These are phyloP conservation scores for Cyclina sinensis DNA, from an alignment of 1,140 invertebrate species.

Conservation along the genomic window DNA sequence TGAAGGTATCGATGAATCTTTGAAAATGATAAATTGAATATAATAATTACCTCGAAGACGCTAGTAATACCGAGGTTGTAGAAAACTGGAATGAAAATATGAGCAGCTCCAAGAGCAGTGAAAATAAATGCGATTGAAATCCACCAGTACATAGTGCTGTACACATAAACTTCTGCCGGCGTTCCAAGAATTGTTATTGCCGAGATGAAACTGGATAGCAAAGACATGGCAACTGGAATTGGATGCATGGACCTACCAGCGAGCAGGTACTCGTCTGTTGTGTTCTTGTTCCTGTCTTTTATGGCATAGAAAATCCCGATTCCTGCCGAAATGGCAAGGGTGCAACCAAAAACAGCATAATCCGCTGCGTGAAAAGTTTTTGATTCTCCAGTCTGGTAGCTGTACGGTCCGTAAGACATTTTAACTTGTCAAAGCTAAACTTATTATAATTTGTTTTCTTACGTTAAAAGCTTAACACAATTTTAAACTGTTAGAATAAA, in stretches of 20 bases:
- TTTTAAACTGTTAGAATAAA: no score
- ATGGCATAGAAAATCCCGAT: constrained; percentile 94
- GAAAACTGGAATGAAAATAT: constrained; percentile 95
- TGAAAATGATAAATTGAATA: neutral
- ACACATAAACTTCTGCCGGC: constrained; percentile 83
- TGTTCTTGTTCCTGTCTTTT: constrained; percentile 94
- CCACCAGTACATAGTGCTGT: constrained; percentile 79
- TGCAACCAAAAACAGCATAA: constrained; percentile 74
- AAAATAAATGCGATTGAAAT: constrained; percentile 87
- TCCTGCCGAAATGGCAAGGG: constrained; percentile 84
- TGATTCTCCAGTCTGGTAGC: constrained; percentile 70
- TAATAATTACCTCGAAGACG: constrained; percentile 91
- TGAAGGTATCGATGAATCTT: neutral
- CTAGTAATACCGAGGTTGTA: constrained; percentile 94
- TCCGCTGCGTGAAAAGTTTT: constrained; percentile 65
- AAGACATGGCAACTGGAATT: constrained; percentile 80
- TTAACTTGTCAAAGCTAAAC: no score
- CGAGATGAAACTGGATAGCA: constrained; percentile 94
- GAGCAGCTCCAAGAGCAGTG: constrained; percentile 93
- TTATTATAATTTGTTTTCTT: no score
- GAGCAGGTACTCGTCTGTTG: constrained; percentile 93
- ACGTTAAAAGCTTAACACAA: no score
- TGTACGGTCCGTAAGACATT: constrained; percentile 60
- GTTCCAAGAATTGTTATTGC: constrained; percentile 95
- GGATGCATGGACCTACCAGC: constrained; percentile 92